Evolutionary conservation across 2,113 vertebrate genomes (phyloP).

Genomic region (Beaufortia kweichowensis): DNA sequence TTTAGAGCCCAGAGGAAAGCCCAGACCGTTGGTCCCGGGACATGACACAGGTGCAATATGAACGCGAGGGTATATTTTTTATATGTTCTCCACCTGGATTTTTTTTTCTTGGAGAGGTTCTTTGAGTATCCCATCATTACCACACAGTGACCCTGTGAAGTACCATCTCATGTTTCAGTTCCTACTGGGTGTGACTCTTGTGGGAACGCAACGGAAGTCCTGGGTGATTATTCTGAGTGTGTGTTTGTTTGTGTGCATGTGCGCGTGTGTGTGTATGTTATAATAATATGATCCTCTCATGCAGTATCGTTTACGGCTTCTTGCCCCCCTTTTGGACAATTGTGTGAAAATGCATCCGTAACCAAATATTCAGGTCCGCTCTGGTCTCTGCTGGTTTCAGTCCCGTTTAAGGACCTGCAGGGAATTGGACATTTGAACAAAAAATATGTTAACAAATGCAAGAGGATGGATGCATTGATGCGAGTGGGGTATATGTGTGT

Average conservation of each 20-base stretch:
- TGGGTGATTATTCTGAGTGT: constrained; percentile 65
- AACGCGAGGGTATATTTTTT: constrained; percentile 51
- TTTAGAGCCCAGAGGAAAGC: constrained; percentile 27
- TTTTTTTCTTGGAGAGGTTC: not conserved
- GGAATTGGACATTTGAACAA: constrained; percentile 34
- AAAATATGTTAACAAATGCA: constrained; percentile 41
- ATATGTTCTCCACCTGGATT: constrained; percentile 33
- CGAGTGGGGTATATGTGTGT: not conserved
- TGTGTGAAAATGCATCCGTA: constrained; percentile 73
- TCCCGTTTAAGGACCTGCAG: constrained; percentile 54
- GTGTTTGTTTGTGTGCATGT: constrained; percentile 47
- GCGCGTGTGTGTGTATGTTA: constrained; percentile 51
- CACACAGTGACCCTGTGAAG: constrained; percentile 72
- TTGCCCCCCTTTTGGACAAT: constrained; percentile 73
- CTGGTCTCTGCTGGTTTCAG: constrained; percentile 62
- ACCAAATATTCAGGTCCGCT: constrained; percentile 67
- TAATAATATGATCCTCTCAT: constrained; percentile 75
- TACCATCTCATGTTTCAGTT: constrained; percentile 73
- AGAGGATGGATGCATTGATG: constrained; percentile 19
- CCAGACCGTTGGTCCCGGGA: constrained; percentile 51
- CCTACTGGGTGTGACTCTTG: constrained; percentile 73
- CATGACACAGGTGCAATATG: constrained; percentile 74
- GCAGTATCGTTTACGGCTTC: constrained; percentile 74
- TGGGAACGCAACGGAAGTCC: constrained; percentile 74
- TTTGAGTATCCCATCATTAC: constrained; percentile 64